Percentiles rank a stretch among this genome's conserved stretches.
These are phyloP conservation scores for Chloromyia formosa DNA, from an alignment of 2,888 invertebrate genomes.

Conservation along the genomic window DNA sequence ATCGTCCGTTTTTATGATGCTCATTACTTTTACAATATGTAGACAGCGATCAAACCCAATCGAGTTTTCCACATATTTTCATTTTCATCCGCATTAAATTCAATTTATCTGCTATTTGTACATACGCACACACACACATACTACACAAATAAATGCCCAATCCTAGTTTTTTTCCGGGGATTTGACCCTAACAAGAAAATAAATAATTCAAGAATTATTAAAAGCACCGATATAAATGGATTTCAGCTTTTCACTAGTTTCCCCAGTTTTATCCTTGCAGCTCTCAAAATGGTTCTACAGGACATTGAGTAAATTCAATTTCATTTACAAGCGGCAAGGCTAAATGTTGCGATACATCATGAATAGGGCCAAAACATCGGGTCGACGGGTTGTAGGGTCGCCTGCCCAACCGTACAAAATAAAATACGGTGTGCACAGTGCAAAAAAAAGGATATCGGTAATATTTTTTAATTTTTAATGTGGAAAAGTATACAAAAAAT, in stretches of 20 bases:
- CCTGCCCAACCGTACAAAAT: too few relatives aligned
- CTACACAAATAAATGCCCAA: too few relatives aligned
- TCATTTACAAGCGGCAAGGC: neutral
- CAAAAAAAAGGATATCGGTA: neutral
- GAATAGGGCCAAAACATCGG: constrained; percentile 10
- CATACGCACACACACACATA: too few relatives aligned
- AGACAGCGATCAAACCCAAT: constrained; percentile 31
- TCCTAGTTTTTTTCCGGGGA: constrained; percentile 16
- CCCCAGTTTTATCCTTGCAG: neutral
- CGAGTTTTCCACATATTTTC: constrained; percentile 11
- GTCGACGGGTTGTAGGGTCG: too few relatives aligned
- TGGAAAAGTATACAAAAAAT: constrained; percentile 4
- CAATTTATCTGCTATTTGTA: constrained; percentile 7
- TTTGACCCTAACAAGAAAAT: constrained; percentile 38
- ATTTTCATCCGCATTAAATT: constrained; percentile 13
- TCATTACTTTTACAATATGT: constrained; percentile 2
- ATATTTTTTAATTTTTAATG: constrained; percentile 34
- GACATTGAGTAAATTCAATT: constrained; percentile 7
- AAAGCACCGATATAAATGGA: constrained; percentile 17
- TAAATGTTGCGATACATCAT: constrained; percentile 13
- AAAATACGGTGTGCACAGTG: too few relatives aligned
- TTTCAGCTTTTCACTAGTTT: neutral
- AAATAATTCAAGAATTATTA: constrained; percentile 42
- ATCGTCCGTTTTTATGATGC: neutral
- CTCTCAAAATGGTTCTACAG: neutral